Evolutionary conservation across 2,797 vertebrate species (phyloP), one percentile per base, ranked within the genome.

Genomic region (Pitangus sulphuratus): DNA sequence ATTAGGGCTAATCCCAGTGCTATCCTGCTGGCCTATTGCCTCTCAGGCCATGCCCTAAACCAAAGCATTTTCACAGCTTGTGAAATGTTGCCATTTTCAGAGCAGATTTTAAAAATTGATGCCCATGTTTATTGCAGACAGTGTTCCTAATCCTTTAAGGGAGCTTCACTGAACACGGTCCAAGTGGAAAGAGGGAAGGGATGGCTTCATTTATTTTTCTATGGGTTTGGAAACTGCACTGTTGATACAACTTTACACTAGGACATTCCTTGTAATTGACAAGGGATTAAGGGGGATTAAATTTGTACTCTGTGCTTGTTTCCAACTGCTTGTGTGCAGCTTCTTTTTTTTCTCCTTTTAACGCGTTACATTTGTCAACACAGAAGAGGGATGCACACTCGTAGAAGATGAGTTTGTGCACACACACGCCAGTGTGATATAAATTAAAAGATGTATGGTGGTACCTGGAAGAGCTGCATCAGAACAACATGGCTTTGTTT

Each of bases 1-100:
- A 98, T 98, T 98, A 98, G 94, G 95, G 92, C 95, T 98, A 98
- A 98, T 98, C 98, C 97, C 96, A 81, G 65, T 83, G 94, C 94
- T 96, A 89, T 97, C 97, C 98, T 97, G 96, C 97, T 98, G 97
- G 97, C 96, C 97, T 97, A 45, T 90, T 97, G 96, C 97, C 97
- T 98, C 91, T 94, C 80, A 97, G 96, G 97, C 96, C 92, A 85
- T 97, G 47, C 84, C 94, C 95, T 93, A 77, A 96, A 92, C 93
- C 80, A 92, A 93, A 97, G 89, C 91, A 66, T 96, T 95, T 97
- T 97, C 86, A 89, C 87, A 92, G 87, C 76, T 93, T 91, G 87
- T 94, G 94, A 90, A 91, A 94, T 64, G 69, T 88, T 94, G 89
- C 89, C 94, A 92, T 97, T 92, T 64, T 90, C 94, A 61, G 83